These are phyloP conservation scores for Syritta pipiens DNA, from an alignment of 2,888 invertebrate genomes.

Conservation along the genomic window DNA sequence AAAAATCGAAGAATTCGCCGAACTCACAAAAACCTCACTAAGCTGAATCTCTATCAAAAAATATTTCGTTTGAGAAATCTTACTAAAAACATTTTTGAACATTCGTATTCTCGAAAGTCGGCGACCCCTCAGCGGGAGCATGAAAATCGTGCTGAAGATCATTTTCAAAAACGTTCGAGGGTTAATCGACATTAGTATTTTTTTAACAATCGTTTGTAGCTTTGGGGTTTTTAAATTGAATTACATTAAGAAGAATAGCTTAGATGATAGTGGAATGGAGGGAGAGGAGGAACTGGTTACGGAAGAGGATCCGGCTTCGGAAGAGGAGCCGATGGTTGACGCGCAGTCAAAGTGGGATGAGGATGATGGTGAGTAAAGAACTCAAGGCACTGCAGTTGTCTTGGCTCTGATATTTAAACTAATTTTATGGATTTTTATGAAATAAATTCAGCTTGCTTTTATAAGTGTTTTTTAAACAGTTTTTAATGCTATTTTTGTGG, in stretches of 20 bases:
- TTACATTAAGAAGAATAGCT: conserved; percentile 8
- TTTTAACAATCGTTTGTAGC: conserved; percentile 12
- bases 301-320: background rate
- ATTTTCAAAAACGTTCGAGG: conserved; percentile 7
- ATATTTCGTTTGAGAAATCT: too few relatives aligned
- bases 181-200: background rate
- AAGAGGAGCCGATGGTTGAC: conserved; percentile 5
- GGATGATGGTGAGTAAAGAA: background rate
- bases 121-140: background rate
- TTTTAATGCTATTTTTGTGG: too few relatives aligned
- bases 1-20: too few relatives aligned
- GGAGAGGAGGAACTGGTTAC: background rate
- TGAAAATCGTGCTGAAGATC: conserved; percentile 15
- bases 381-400: background rate
- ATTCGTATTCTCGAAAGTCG: too few relatives aligned
- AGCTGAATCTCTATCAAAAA: too few relatives aligned
- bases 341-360: background rate
- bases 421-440: too few relatives aligned
- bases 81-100: too few relatives aligned
- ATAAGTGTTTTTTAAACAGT: too few relatives aligned
- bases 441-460: too few relatives aligned
- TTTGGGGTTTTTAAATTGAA: conserved; percentile 7
- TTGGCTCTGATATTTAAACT: too few relatives aligned
- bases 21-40: too few relatives aligned
- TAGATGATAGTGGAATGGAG: background rate